A percentile compares a stretch with the other conserved stretches of the same genome.
phyloP scores from a whole-genome alignment of 2,888 invertebrate genomes.

The Trissolcus brochymenae region DNA sequence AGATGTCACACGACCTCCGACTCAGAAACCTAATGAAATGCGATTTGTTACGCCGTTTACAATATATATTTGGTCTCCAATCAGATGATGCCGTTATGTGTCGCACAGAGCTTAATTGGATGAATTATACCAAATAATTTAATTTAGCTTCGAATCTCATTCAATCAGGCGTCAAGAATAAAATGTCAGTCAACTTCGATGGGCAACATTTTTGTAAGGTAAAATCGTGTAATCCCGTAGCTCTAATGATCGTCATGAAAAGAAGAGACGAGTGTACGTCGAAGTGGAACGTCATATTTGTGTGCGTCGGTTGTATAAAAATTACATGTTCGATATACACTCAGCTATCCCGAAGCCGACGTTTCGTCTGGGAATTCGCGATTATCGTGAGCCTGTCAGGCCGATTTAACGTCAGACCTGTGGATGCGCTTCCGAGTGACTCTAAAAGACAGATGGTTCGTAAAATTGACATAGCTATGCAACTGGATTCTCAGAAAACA shows the following conservation, averaged over 20 bases:
- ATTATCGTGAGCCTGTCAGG: slow-evolving; percentile 56
- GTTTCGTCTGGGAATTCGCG: slow-evolving; percentile 55
- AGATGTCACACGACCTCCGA: slow-evolving; percentile 65
- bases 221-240: slow-evolving; percentile 32
- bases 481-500: slow-evolving; percentile 53
- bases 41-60: slow-evolving; percentile 45
- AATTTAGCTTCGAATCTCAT: slow-evolving; percentile 12
- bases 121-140: slow-evolving; percentile 23
- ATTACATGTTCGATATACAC: slow-evolving; percentile 13
- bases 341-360: slow-evolving; percentile 34
- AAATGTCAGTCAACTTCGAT: background rate
- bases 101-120: slow-evolving; percentile 23
- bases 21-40: slow-evolving; percentile 29
- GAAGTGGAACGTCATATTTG: background rate
- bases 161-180: too few relatives aligned
- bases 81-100: slow-evolving; percentile 15
- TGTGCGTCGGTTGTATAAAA: slow-evolving; percentile 5
- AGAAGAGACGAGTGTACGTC: slow-evolving; percentile 5
- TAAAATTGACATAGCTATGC: slow-evolving; percentile 52
- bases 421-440: slow-evolving; percentile 55
- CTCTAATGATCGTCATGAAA: slow-evolving; percentile 36
- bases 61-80: slow-evolving; percentile 26
- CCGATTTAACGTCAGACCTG: slow-evolving; percentile 52
- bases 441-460: slow-evolving; percentile 48
- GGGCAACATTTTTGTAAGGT: slow-evolving; percentile 19